A percentile compares a stretch with the other conserved stretches of the same genome.
Evolutionary conservation across 92 coral and sea anemone species (phyloP).

Genomic region (Palythoa grandiflora): DNA sequence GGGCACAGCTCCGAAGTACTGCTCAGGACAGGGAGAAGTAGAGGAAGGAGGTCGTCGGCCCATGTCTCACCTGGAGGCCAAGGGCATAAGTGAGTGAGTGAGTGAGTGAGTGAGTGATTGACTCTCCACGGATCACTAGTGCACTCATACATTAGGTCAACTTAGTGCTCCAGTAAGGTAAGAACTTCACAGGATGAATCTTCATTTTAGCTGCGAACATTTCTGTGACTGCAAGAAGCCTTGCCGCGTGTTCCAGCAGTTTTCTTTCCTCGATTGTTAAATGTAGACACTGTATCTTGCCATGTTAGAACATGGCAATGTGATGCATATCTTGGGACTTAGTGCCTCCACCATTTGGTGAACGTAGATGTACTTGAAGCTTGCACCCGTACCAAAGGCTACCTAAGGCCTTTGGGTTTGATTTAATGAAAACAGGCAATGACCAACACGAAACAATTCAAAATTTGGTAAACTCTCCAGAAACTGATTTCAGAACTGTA

Average conservation of each 20-base stretch:
- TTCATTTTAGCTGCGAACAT: not conserved
- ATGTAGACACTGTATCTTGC: not conserved
- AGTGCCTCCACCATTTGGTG: not conserved
- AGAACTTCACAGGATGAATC: constrained; percentile 7
- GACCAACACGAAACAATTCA: too few species aligned
- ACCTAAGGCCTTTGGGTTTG: too few species aligned
- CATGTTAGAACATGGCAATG: not conserved
- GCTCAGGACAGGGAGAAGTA: too few species aligned
- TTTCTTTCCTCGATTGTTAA: constrained; percentile 44
- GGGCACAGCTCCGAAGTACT: too few species aligned
- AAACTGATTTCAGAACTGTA: too few species aligned
- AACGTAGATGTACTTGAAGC: too few species aligned
- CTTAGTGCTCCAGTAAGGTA: constrained; percentile 24
- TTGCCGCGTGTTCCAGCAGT: constrained; percentile 47
- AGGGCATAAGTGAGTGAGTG: not conserved
- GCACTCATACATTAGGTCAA: not conserved
- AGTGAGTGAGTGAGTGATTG: not conserved
- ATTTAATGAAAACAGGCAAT: too few species aligned
- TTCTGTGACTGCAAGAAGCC: constrained; percentile 27
- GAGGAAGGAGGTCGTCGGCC: too few species aligned
- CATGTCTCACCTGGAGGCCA: too few species aligned
- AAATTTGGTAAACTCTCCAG: too few species aligned
- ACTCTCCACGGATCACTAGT: not conserved
- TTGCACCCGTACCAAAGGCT: constrained; percentile 3
- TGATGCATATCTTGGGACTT: not conserved